Conservation (phyloP, 1,140 invertebrate genomes). For the Akabosia matsudoensis region DNA sequence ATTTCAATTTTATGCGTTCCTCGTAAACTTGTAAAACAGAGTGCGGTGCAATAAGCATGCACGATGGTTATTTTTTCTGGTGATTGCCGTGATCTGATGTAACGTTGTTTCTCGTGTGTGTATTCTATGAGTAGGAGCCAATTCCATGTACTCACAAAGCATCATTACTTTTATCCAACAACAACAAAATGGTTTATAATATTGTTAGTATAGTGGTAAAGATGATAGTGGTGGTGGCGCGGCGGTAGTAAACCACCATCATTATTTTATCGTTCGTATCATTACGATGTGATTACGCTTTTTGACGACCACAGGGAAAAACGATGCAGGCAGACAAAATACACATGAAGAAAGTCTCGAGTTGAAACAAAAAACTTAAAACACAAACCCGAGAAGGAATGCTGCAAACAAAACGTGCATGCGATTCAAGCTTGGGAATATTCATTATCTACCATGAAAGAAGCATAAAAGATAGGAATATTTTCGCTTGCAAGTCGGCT, state of each 20-base stretch:
- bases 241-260: not conserved
- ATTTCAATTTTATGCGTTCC: constrained; percentile 16
- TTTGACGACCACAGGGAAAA: constrained; percentile 7
- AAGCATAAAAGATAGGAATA: not conserved
- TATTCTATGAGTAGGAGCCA: constrained; percentile 1
- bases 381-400: too few species aligned
- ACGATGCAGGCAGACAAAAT: too few species aligned
- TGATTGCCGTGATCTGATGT: too few species aligned
- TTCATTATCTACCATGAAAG: not conserved
- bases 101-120: too few species aligned
- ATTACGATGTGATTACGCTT: constrained; percentile 20
- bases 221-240: not conserved
- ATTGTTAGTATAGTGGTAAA: not conserved
- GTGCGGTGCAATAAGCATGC: too few species aligned
- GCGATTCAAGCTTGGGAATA: too few species aligned
- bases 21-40: not conserved
- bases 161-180: not conserved
- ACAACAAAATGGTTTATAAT: not conserved
- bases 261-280: constrained; percentile 21
- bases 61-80: too few species aligned
- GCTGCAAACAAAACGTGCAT: too few species aligned
- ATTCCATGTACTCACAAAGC: not conserved
- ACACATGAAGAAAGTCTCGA: too few species aligned
- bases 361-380: too few species aligned
- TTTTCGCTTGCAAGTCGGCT: too few species aligned